Evolutionary conservation across 2,797 vertebrate species (phyloP).

Genomic region (Pogonophryne albipinna): DNA sequence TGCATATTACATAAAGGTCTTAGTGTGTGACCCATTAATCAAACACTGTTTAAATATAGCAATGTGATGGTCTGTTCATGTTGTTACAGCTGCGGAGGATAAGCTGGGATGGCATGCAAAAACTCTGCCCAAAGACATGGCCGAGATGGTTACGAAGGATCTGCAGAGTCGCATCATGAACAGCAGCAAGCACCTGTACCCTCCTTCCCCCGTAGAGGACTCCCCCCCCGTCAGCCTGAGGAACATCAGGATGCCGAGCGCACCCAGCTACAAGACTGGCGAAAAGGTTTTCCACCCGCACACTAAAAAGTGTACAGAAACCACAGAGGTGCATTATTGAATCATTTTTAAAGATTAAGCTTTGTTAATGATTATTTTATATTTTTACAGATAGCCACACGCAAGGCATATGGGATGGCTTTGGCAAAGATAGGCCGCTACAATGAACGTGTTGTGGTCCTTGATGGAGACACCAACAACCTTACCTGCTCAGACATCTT

Average conservation of each 20-base stretch:
- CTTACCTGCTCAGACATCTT: slow-evolving; percentile 95
- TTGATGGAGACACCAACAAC: slow-evolving; percentile 97
- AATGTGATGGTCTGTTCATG: neutral
- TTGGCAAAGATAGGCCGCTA: slow-evolving; percentile 93
- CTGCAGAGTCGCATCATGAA: slow-evolving; percentile 90
- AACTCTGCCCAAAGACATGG: slow-evolving; percentile 93
- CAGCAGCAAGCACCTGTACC: slow-evolving; percentile 93
- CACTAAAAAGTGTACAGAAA: neutral
- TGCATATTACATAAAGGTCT: neutral
- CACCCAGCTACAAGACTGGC: slow-evolving; percentile 92
- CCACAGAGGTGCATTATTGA: neutral
- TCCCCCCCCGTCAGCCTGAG: slow-evolving; percentile 89
- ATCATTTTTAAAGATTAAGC: neutral
- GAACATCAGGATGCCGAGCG: slow-evolving; percentile 93
- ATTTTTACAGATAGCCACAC: slow-evolving; percentile 88
- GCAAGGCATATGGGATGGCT: slow-evolving; percentile 93
- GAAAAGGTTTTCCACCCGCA: slow-evolving; percentile 88
- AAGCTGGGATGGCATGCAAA: slow-evolving; percentile 97
- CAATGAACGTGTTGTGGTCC: slow-evolving; percentile 90
- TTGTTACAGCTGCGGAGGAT: slow-evolving; percentile 90
- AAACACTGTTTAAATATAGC: neutral
- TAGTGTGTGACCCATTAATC: neutral
- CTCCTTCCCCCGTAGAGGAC: slow-evolving; percentile 89
- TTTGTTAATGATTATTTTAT: neutral
- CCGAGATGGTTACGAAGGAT: slow-evolving; percentile 91